Percentiles rank a stretch among this genome's conserved stretches.
phyloP scores from a whole-genome alignment of 2,797 vertebrate genomes.

The Gymnoscopelus microlampas region DNA sequence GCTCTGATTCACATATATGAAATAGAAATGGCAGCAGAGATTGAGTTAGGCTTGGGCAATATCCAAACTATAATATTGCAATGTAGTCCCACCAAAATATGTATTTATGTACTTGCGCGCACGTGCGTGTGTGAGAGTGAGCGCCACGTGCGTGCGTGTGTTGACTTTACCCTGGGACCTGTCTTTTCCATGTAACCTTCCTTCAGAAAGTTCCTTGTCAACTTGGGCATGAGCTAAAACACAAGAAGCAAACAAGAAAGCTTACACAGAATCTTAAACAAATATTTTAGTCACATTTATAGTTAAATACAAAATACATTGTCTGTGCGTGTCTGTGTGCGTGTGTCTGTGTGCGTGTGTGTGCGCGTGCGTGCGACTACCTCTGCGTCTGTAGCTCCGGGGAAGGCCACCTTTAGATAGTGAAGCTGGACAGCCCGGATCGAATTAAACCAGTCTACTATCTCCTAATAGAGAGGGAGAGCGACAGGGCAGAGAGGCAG shows the following conservation, averaged over 20 bases:
- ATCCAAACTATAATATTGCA: background rate
- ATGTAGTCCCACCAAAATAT: background rate
- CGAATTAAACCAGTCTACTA: slow-evolving; percentile 92
- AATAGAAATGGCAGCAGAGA: no score
- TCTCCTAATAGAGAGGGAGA: slow-evolving; percentile 75
- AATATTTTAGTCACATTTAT: no score
- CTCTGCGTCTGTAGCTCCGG: slow-evolving; percentile 86
- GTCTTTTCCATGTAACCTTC: slow-evolving; percentile 96
- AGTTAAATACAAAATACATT: background rate
- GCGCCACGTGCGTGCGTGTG: slow-evolving; percentile 10
- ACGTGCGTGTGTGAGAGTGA: slow-evolving; percentile 8
- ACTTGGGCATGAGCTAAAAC: slow-evolving; percentile 84
- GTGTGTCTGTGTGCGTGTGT: slow-evolving; percentile 16
- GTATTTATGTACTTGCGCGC: no score
- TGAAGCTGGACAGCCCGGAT: slow-evolving; percentile 90
- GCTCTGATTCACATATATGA: no score
- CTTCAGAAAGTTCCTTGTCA: slow-evolving; percentile 89
- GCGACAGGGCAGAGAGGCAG: background rate
- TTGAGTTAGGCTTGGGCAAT: no score
- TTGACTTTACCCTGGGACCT: slow-evolving; percentile 82
- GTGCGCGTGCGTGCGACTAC: slow-evolving; percentile 68
- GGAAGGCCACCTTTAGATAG: slow-evolving; percentile 91
- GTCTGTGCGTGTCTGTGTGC: slow-evolving; percentile 6
- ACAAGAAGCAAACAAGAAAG: slow-evolving; percentile 16
- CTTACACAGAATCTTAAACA: background rate